Evolutionary conservation across 2,113 vertebrate species (phyloP), one percentile per base, ranked within the genome.

Genomic region (Octodon degus): DNA sequence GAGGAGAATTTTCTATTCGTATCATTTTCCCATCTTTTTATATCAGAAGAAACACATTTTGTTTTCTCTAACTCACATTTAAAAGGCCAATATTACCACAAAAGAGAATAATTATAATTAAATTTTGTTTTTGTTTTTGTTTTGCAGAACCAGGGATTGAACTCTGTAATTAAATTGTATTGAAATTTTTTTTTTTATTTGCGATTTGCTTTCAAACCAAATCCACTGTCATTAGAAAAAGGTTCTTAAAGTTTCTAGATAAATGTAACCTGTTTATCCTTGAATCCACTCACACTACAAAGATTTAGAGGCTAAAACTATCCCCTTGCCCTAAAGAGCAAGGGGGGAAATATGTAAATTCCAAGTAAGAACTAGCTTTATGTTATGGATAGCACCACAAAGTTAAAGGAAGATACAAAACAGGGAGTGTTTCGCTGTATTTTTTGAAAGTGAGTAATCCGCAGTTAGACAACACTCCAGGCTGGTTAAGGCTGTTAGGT

Each of bases 1-100:
- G 25, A 86, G 34, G n/a, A 9, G 62, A 88, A 34, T 93, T 16
- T 53, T 47, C 47, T 85, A 20, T 50, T 68, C 34, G 11, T 60
- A 34, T 72, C n/a, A 89, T 74, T 92, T 96, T 80, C n/a, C 17
- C 1, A 67, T 67, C 50, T 50, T 86, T 93, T 93, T 50, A 30
- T n/a, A 70, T 25, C 43, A 43, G 50, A 53, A 43, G 22, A 74
- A 77, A 68, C 6, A 30, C 13, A 55, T 4, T 37, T 53, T 65
- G 4, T 3, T 25, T 86, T 53, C 30, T 34, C 55, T 50, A 87
- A 76, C 0, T 9, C 74, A 74, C 58, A 86, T 86, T 60, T 27
- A 92, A 94, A 81, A 89, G n/a, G 60, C 14, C 11, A 68, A 37
- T 76, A 47, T 34, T 94, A 77, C 7, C n/a, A 80, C 2, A 20